Percentiles rank a stretch among this genome's conserved stretches.
Evolutionary conservation across 2,113 vertebrate genomes (phyloP).

Genomic region (Delphinapterus leucas): DNA sequence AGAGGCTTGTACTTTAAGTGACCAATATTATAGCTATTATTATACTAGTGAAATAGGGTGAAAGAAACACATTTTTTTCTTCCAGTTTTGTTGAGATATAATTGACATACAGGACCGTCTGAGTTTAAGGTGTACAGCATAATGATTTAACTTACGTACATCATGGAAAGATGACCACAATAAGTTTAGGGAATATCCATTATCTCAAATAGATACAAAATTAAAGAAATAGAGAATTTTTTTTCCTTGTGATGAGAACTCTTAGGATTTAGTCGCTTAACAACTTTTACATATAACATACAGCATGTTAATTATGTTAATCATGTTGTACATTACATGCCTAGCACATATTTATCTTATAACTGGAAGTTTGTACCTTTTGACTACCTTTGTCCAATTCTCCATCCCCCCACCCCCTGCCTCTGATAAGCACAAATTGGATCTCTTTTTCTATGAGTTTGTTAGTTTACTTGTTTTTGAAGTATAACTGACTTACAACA

Average conservation of each 20-base stretch:
- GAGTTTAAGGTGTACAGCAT: background rate
- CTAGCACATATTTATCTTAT: background rate
- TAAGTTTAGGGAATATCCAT: background rate
- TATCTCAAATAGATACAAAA: background rate
- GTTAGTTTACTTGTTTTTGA: background rate
- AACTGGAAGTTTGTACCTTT: background rate
- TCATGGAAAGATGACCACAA: background rate
- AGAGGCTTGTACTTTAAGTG: background rate
- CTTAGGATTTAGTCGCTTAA: background rate
- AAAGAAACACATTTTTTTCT: background rate
- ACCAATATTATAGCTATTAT: background rate
- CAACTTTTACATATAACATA: background rate
- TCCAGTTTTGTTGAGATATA: background rate
- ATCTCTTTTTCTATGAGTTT: background rate
- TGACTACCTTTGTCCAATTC: background rate
- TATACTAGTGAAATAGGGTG: background rate
- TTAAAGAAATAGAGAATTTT: background rate
- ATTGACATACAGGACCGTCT: background rate
- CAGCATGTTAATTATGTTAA: background rate
- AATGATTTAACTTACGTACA: background rate
- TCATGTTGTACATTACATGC: background rate
- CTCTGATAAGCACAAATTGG: background rate
- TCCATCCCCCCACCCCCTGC: background rate
- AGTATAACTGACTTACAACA: background rate
- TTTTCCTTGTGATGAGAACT: background rate